Conservation (phyloP, 1,140 invertebrate genomes). For the Drosophila bocqueti region DNA sequence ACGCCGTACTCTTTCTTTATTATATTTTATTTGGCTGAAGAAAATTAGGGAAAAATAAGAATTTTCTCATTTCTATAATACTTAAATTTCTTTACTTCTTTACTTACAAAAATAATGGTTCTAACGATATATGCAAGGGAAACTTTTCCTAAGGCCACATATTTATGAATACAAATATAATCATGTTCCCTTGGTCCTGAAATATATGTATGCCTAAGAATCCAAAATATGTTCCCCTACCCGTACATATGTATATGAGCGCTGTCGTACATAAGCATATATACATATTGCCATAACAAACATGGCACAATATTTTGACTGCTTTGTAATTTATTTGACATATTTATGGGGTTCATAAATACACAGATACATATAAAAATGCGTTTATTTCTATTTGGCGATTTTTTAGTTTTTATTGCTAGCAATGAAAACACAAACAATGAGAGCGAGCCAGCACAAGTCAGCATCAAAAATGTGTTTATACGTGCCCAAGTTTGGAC, state of each 20-base stretch:
- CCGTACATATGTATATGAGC: not conserved
- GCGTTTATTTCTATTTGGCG: slow-evolving; percentile 79
- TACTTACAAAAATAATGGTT: not conserved
- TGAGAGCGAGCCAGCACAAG: slow-evolving; percentile 24
- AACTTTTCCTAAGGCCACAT: not conserved
- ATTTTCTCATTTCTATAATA: too few species aligned
- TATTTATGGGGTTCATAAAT: slow-evolving; percentile 82
- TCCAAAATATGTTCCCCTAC: slow-evolving; percentile 9
- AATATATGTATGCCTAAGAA: slow-evolving; percentile 8
- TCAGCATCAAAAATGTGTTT: slow-evolving; percentile 60
- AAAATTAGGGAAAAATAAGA: too few species aligned
- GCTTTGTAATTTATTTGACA: slow-evolving; percentile 81
- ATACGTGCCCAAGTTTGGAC: slow-evolving; percentile 72
- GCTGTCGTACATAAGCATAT: not conserved
- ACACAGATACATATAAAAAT: slow-evolving; percentile 78
- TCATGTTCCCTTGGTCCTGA: not conserved
- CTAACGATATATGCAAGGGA: not conserved
- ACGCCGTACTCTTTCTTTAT: too few species aligned
- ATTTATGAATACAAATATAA: not conserved
- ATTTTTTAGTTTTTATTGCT: slow-evolving; percentile 75
- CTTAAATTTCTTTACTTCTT: too few species aligned
- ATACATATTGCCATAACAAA: slow-evolving; percentile 46
- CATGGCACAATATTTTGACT: slow-evolving; percentile 80
- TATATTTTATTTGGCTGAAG: too few species aligned
- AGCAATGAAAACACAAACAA: slow-evolving; percentile 52